These are phyloP conservation scores for Drosophila vallismaia DNA, from an alignment of 2,888 invertebrate genomes.

Conservation along the genomic window DNA sequence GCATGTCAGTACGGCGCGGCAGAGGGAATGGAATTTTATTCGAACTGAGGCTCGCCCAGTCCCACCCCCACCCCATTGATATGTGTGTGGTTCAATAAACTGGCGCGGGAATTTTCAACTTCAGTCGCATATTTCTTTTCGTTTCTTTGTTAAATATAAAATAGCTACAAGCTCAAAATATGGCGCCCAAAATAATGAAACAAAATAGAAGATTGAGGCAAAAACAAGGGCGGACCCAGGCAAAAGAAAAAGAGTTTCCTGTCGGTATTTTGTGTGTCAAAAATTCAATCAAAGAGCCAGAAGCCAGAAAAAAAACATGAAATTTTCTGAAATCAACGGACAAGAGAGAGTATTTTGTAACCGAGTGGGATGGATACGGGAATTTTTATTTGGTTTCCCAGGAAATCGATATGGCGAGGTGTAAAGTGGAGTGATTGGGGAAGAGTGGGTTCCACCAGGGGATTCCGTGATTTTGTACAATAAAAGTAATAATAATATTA, in stretches of 20 bases:
- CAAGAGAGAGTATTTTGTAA: constrained; percentile 1
- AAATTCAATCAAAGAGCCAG: constrained; percentile 45
- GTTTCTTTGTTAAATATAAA: constrained; percentile 56
- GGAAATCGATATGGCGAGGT: constrained; percentile 9
- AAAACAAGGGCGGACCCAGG: constrained; percentile 5
- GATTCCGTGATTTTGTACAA: no score
- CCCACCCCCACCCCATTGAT: constrained; percentile 1
- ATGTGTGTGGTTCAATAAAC: constrained; percentile 71
- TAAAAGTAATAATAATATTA: neutral
- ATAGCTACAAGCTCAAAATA: constrained; percentile 57
- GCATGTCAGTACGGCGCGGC: constrained; percentile 17
- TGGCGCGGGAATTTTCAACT: constrained; percentile 72
- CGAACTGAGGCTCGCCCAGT: neutral
- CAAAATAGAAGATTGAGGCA: constrained; percentile 9
- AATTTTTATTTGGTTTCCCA: constrained; percentile 14
- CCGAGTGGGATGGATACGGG: neutral
- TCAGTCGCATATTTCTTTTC: constrained; percentile 49
- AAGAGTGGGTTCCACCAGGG: neutral
- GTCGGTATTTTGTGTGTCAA: constrained; percentile 71
- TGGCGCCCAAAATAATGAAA: constrained; percentile 27
- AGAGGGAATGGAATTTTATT: constrained; percentile 27
- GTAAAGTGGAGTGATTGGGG: constrained; percentile 4
- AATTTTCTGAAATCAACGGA: constrained; percentile 5
- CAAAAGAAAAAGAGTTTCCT: constrained; percentile 35
- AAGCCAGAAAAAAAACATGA: constrained; percentile 7